Evolutionary conservation across 2,797 vertebrate species (phyloP).

Genomic region (Characodon lateralis): DNA sequence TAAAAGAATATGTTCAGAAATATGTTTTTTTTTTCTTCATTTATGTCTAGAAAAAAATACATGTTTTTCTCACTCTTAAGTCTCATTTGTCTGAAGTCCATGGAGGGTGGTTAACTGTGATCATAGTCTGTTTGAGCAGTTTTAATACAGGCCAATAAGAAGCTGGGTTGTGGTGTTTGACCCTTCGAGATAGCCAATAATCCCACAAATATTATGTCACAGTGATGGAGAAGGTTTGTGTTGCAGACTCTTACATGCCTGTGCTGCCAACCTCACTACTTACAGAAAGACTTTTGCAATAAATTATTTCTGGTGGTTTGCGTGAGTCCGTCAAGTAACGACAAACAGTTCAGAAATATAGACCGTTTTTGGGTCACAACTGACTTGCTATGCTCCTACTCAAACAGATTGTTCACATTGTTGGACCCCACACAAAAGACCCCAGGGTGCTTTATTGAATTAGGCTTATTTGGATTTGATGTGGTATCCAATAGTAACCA

Average conservation of each 20-base stretch:
- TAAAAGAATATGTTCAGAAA: slow-evolving; percentile 12
- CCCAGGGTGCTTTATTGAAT: neutral
- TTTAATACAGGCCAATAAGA: neutral
- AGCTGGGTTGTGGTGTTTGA: neutral
- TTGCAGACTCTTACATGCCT: neutral
- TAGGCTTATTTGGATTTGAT: neutral
- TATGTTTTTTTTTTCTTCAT: slow-evolving; percentile 7
- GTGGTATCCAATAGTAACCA: neutral
- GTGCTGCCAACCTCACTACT: neutral
- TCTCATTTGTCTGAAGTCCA: neutral
- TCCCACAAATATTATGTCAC: neutral
- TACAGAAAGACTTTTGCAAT: neutral
- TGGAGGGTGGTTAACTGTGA: neutral
- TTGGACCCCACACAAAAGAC: neutral
- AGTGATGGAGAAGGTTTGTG: neutral
- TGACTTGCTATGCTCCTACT: neutral
- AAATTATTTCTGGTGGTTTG: neutral
- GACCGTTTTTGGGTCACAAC: neutral
- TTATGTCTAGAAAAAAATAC: slow-evolving; percentile 10
- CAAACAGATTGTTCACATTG: neutral
- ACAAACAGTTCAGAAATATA: neutral
- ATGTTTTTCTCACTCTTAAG: neutral
- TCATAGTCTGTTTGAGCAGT: neutral
- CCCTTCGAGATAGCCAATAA: neutral
- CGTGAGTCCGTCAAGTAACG: neutral